Evolutionary conservation across 2,113 vertebrate species (phyloP), one percentile per base, ranked within the genome.

Genomic region (Oenanthe oenanthe): DNA sequence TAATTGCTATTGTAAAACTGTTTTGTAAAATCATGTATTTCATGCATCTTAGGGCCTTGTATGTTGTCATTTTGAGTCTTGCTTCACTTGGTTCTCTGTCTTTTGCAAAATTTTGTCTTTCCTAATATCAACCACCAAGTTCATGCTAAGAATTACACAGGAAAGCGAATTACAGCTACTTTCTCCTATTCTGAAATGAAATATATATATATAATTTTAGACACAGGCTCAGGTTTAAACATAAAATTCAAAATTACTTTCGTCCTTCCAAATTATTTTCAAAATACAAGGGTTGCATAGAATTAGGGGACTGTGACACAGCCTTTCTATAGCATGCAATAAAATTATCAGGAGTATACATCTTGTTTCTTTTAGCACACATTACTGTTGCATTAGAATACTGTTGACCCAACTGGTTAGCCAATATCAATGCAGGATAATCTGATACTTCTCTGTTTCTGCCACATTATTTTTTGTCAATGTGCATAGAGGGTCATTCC

Each of bases 101-200:
- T 90, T 95, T 94, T 92, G 93, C 95, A 95, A 96, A 92, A 79
- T 85, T 61, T 71, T 31, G 24, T 6, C 36, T 96, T 96, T 96
- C 95, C 68, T 81, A 74, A 92, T 76, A n/a, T 50, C 47, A 84
- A 18, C 85, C 43, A 13, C 75, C 63, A 32, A 78, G n/a, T 34
- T 85, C 17, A 57, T 63, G 22, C 18, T 73, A 51, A 61, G 32
- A 79, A 31, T 66, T 58, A 34, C 20, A 1, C 7, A 66, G 43
- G 40, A 93, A 80, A 82, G 72, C 43, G n/a, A n/a, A n/a, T n/a
- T n/a, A n/a, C 13, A 62, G 22, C 6, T 0, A 22, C 66, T 77
- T 84, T 72, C 20, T 93, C n/a, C 83, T 75, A 6, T 70, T 89
- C 42, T 88, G 67, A 82, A 88, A 89, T 60, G 1, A 79, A 71